Percentiles rank a stretch among this genome's conserved stretches.
These are phyloP conservation scores for Machimus atricapillus DNA, from an alignment of 2,888 invertebrate species.

Conservation along the genomic window DNA sequence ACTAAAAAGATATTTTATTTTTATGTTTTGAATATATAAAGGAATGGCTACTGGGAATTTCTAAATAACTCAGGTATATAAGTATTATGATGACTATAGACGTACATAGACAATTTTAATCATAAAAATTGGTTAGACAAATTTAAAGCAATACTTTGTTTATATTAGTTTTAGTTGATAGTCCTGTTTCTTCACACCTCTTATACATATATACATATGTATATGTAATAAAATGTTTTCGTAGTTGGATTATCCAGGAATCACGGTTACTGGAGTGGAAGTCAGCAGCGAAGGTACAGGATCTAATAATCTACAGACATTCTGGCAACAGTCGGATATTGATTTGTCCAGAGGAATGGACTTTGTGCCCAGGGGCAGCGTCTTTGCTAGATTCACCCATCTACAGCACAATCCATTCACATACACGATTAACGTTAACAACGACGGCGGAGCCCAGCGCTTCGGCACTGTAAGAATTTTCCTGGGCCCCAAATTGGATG, in stretches of 20 bases:
- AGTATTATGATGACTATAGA: no score
- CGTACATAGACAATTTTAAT: no score
- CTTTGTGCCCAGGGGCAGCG: slow-evolving; percentile 74
- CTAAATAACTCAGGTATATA: no score
- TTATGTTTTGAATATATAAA: no score
- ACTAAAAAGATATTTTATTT: no score
- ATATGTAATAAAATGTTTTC: neutral
- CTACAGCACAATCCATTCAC: slow-evolving; percentile 74
- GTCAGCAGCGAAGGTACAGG: slow-evolving; percentile 63
- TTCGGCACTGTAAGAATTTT: slow-evolving; percentile 70
- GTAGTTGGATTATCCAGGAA: slow-evolving; percentile 56
- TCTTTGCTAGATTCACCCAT: slow-evolving; percentile 73
- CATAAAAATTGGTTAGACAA: neutral
- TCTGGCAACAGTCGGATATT: slow-evolving; percentile 78
- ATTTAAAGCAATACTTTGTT: neutral
- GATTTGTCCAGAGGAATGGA: slow-evolving; percentile 79
- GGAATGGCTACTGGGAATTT: no score
- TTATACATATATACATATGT: neutral
- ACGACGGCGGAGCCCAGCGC: slow-evolving; percentile 60
- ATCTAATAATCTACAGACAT: slow-evolving; percentile 68
- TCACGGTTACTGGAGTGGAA: slow-evolving; percentile 66
- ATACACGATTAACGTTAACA: slow-evolving; percentile 70
- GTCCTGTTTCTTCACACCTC: neutral
- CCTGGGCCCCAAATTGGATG: slow-evolving; percentile 69
- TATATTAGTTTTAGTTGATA: neutral